Evolutionary conservation across 2,888 invertebrate species (phyloP).

Genomic region (Pegoplata infirma): DNA sequence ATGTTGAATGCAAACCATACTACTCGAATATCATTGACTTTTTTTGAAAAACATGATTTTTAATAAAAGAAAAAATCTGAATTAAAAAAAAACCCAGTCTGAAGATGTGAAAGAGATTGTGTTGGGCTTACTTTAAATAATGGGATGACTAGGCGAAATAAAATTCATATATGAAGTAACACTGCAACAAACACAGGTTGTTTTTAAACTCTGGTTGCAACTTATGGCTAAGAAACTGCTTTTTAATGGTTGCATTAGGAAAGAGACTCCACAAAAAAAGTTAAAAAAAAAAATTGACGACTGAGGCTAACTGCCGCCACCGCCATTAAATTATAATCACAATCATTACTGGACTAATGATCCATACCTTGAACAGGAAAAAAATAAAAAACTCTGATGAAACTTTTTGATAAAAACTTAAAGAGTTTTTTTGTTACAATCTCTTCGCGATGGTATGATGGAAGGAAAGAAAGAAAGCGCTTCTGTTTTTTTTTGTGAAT

Average conservation of each 20-base stretch:
- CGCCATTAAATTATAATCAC: slow-evolving; percentile 60
- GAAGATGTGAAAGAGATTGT: slow-evolving; percentile 56
- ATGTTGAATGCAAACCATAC: neutral
- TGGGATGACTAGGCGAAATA: slow-evolving; percentile 42
- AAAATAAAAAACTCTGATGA: slow-evolving; percentile 7
- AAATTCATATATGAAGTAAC: slow-evolving; percentile 25
- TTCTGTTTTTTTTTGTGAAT: slow-evolving; percentile 48
- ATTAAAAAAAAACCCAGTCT: slow-evolving; percentile 5
- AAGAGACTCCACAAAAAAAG: neutral
- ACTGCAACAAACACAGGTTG: slow-evolving; percentile 24
- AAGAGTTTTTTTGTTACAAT: slow-evolving; percentile 15
- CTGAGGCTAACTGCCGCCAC: slow-evolving; percentile 59
- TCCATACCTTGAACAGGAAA: neutral
- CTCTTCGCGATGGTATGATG: slow-evolving; percentile 9
- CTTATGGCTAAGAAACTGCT: slow-evolving; percentile 17
- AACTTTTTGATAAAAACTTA: slow-evolving; percentile 29
- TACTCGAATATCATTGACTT: slow-evolving; percentile 54
- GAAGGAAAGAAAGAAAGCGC: slow-evolving; percentile 39
- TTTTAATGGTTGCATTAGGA: slow-evolving; percentile 50
- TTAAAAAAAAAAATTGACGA: slow-evolving; percentile 39
- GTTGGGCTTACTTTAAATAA: slow-evolving; percentile 38
- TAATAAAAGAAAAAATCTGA: slow-evolving; percentile 9
- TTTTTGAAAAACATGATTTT: slow-evolving; percentile 41
- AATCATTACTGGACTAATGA: slow-evolving; percentile 59
- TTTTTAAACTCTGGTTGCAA: slow-evolving; percentile 18